Evolutionary conservation across 2,113 vertebrate genomes (phyloP), one percentile per base, ranked within the genome.

Genomic region (Cryptotis parvus): DNA sequence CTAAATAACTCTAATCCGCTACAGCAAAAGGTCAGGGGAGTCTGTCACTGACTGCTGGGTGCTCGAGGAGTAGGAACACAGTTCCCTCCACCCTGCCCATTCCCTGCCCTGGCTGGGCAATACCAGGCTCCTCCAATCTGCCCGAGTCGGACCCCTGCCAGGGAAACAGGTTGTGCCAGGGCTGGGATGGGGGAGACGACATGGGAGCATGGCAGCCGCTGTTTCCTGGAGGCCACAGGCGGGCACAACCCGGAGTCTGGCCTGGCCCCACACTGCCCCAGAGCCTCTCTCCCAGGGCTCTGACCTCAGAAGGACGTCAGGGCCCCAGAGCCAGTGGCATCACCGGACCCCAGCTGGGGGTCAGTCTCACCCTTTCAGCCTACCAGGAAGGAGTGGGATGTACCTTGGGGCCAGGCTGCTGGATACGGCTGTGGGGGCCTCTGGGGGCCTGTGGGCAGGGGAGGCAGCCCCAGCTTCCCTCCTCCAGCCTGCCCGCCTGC

Each of bases 91-190:
- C n/a, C 29, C 61, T 93, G 88, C 37, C 66, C 78, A 41, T 83
- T 82, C 78, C 72, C 82, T 76, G 76, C 63, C 77, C 83, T 88
- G 29, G n/a, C 86, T 24, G 93, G 92, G 93, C 90, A 96, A 94
- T 58, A 91, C 94, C 90, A 96, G 90, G 94, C 85, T 94, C 82
- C 88, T 96, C 92, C 90, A 96, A 96, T 92, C 94, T 95, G 82
- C 93, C 89, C 93, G 15, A 66, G 90, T 77, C 84, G 14, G 91
- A 95, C 91, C 84, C 89, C 91, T 90, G 91, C 95, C 84, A 94
- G 96, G 96, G 91, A 94, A 92, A 94, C 95, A 95, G 94, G 90
- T 93, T 91, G 93, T 96, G 95, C 95, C 96, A 96, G 87, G 89
- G 33, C 85, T 63, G 41, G 75, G 43, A 39, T 5, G 3, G 6